These are phyloP conservation scores for Habropoda laboriosa DNA, from an alignment of 1,140 invertebrate genomes.

Conservation along the genomic window DNA sequence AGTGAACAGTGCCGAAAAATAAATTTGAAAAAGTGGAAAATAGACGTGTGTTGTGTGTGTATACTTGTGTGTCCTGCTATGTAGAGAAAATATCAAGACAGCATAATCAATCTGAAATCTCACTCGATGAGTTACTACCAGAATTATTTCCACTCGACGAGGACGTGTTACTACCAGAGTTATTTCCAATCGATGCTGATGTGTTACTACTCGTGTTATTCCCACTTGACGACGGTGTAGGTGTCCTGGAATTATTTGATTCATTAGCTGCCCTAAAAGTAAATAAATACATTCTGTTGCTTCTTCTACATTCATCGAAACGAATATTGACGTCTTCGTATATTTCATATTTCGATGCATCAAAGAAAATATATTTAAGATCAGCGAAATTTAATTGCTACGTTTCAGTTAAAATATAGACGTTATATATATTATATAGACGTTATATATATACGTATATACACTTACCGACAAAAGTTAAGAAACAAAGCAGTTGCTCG, in stretches of 20 bases:
- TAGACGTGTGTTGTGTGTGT: slow-evolving; percentile 49
- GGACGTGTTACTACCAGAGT: slow-evolving; percentile 69
- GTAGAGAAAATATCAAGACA: slow-evolving; percentile 42
- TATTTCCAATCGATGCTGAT: slow-evolving; percentile 66
- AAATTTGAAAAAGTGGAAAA: slow-evolving; percentile 49
- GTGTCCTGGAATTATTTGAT: slow-evolving; percentile 74
- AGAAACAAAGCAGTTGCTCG: no score
- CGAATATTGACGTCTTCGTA: not conserved
- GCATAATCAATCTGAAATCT: slow-evolving; percentile 70
- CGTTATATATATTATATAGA: not conserved
- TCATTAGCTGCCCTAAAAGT: slow-evolving; percentile 74
- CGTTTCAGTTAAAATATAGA: not conserved
- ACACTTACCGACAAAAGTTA: no score
- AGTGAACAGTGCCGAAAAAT: slow-evolving; percentile 39
- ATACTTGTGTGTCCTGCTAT: slow-evolving; percentile 35
- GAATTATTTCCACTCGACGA: slow-evolving; percentile 67
- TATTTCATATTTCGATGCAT: not conserved
- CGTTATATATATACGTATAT: no score
- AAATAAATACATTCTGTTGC: not conserved
- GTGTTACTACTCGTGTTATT: slow-evolving; percentile 73
- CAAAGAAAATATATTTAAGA: not conserved
- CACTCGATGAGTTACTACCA: slow-evolving; percentile 72
- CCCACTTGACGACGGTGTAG: slow-evolving; percentile 60
- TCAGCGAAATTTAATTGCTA: not conserved
- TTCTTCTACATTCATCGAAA: not conserved